These are phyloP conservation scores for Bathynomus jamesi DNA, from an alignment of 1,140 invertebrate genomes.

Conservation along the genomic window DNA sequence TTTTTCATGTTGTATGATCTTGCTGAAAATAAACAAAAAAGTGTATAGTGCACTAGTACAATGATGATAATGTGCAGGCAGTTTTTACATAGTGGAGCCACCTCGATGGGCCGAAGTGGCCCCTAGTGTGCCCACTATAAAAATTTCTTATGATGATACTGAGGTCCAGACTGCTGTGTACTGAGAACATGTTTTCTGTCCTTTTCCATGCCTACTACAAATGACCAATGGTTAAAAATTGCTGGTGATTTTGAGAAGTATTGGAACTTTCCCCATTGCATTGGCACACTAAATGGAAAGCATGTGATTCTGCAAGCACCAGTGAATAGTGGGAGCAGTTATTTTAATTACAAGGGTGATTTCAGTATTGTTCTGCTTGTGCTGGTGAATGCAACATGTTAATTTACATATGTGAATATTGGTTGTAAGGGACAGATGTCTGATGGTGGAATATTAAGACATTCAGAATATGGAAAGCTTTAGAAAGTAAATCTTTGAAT, in stretches of 20 bases:
- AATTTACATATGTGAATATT: neutral
- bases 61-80: too few relatives aligned
- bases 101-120: too few relatives aligned
- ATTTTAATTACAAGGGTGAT: slow-evolving; percentile 4
- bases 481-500: neutral
- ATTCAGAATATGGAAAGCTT: neutral
- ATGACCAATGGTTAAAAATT: neutral
- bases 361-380: slow-evolving; percentile 5
- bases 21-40: too few relatives aligned
- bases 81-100: too few relatives aligned
- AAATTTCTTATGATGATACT: too few relatives aligned
- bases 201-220: neutral
- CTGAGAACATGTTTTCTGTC: too few relatives aligned
- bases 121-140: too few relatives aligned
- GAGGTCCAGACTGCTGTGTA: too few relatives aligned
- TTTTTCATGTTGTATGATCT: too few relatives aligned
- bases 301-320: neutral
- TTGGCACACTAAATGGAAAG: neutral
- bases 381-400: neutral
- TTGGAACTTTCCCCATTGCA: slow-evolving; percentile 9
- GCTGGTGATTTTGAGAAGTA: neutral
- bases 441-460: neutral
- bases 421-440: neutral
- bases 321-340: slow-evolving; percentile 6
- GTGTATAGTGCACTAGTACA: too few relatives aligned